These are phyloP conservation scores for Hippopotamyrus pictus DNA, from an alignment of 2,797 vertebrate species.

Conservation along the genomic window DNA sequence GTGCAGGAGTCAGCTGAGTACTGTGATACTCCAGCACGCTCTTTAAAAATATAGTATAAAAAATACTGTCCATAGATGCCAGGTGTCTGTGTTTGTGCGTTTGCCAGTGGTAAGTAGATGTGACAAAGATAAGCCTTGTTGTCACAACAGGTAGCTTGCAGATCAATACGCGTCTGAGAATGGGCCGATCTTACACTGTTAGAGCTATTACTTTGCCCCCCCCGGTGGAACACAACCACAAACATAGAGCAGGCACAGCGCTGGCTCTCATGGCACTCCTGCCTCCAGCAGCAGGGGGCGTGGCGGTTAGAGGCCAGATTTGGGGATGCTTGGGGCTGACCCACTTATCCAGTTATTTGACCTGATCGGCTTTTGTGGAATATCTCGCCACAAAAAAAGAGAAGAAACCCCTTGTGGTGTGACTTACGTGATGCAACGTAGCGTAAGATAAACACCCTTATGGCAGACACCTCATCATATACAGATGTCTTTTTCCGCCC, in stretches of 20 bases:
- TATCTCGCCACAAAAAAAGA: neutral
- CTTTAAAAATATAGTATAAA: neutral
- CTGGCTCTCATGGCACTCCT: neutral
- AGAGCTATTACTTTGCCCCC: constrained; percentile 5
- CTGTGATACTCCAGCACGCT: constrained; percentile 38
- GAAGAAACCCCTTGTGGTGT: neutral
- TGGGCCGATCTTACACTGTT: neutral
- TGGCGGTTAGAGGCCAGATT: neutral
- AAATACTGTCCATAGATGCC: neutral
- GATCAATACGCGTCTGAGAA: constrained; percentile 11
- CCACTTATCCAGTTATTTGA: neutral
- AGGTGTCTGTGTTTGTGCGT: neutral
- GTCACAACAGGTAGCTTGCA: constrained; percentile 2
- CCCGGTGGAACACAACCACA: neutral
- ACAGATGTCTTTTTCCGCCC: too few relatives aligned
- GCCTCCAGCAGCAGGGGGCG: neutral
- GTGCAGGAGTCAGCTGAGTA: constrained; percentile 41
- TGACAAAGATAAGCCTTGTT: constrained; percentile 6
- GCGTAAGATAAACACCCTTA: neutral
- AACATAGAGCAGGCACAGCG: neutral
- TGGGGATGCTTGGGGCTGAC: neutral
- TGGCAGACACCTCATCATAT: neutral
- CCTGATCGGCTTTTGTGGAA: neutral
- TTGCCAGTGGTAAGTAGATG: neutral
- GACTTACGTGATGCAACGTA: neutral